Evolutionary conservation across 30 jellyfish, hydroid and myxozoan species (phyloP).

Genomic region (Aurelia sp.): DNA sequence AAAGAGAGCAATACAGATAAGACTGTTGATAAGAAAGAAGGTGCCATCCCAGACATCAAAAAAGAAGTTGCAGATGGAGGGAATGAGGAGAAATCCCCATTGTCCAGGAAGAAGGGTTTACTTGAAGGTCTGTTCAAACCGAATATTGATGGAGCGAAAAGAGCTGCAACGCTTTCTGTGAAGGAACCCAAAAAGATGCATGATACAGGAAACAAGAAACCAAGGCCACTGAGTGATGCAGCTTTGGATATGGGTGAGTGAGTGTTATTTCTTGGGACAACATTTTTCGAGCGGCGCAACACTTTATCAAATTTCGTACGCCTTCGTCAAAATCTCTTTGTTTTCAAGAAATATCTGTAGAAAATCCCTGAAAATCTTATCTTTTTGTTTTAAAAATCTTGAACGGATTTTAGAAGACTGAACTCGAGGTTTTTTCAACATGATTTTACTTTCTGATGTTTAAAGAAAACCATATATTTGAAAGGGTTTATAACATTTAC

Average conservation of each 20-base stretch:
- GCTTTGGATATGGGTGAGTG: slow-evolving; percentile 14
- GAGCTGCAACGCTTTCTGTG: slow-evolving; percentile 38
- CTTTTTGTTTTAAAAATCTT: no score
- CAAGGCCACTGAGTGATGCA: slow-evolving; percentile 46
- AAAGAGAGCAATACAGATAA: background rate
- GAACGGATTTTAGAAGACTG: no score
- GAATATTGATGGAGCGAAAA: slow-evolving; percentile 13
- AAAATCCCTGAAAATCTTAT: no score
- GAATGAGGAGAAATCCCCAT: no score
- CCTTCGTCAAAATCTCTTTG: no score
- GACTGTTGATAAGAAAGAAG: background rate
- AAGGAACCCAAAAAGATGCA: slow-evolving; percentile 13
- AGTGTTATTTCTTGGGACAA: background rate
- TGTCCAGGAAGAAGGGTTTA: background rate
- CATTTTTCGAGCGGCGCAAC: no score
- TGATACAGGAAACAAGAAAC: slow-evolving; percentile 22
- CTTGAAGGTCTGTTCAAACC: slow-evolving; percentile 3
- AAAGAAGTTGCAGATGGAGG: background rate
- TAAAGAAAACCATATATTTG: no score
- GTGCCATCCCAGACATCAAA: background rate
- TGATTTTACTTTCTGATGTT: no score
- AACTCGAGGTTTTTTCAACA: no score
- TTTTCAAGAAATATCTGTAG: no score
- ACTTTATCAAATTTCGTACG: no score
- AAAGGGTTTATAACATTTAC: no score